These are phyloP conservation scores for Apteryx owenii DNA, from an alignment of 2,113 vertebrate genomes.

Conservation along the genomic window DNA sequence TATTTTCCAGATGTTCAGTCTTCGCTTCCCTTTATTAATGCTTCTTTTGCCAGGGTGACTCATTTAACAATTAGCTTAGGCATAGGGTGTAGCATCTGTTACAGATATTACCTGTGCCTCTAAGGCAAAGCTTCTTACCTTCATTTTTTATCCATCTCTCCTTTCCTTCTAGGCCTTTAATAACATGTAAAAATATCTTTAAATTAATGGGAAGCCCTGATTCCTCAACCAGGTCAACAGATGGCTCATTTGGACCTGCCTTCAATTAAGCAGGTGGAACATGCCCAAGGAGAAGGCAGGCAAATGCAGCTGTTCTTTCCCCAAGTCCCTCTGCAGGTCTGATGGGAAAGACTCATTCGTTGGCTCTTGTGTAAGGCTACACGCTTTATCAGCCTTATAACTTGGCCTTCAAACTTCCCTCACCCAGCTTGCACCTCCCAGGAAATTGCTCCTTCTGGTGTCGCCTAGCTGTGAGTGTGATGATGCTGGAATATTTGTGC, in stretches of 20 bases:
- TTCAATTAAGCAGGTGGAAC: constrained; percentile 38
- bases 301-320: constrained; percentile 41
- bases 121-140: constrained; percentile 55
- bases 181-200: constrained; percentile 36
- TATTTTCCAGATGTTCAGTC: constrained; percentile 68
- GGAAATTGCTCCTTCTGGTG: neutral
- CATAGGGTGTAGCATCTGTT: constrained; percentile 63
- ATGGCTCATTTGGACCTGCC: constrained; percentile 13
- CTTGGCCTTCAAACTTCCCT: neutral
- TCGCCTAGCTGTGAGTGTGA: neutral
- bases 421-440: neutral
- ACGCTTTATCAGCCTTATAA: neutral
- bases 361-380: neutral
- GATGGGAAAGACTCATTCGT: neutral
- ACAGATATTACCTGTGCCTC: constrained; percentile 65
- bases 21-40: constrained; percentile 48
- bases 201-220: neutral
- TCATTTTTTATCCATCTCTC: neutral
- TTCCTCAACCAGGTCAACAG: constrained; percentile 47
- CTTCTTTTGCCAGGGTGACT: constrained; percentile 50
- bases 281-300: constrained; percentile 4
- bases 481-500: neutral
- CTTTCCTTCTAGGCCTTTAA: constrained; percentile 6
- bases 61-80: constrained; percentile 65
- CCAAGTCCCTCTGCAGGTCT: neutral